phyloP scores from a whole-genome alignment of 2,797 vertebrate species.

The Coccyzus lansbergi region DNA sequence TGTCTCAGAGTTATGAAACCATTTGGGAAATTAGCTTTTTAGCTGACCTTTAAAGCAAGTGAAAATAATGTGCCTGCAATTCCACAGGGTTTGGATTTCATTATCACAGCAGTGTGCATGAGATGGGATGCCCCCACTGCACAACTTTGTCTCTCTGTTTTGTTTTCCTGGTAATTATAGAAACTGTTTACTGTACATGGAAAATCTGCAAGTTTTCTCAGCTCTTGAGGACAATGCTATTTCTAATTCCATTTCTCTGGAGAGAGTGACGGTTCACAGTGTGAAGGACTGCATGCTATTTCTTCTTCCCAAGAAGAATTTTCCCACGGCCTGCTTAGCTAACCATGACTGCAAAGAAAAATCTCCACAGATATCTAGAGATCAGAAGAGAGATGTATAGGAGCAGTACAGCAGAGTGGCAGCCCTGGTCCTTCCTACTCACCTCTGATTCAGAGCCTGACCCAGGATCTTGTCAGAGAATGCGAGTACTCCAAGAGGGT shows the following conservation, averaged over 20 bases:
- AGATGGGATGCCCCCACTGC: neutral
- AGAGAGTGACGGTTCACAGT: conserved; percentile 4
- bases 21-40: conserved; percentile 12
- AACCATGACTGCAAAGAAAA: neutral
- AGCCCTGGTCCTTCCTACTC: neutral
- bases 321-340: conserved; percentile 39
- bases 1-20: conserved; percentile 5
- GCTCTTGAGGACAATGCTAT: conserved; percentile 38
- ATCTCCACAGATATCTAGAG: neutral
- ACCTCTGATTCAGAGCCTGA: neutral
- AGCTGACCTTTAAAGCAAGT: conserved; percentile 53
- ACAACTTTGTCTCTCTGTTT: conserved; percentile 10
- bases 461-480: neutral
- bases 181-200: conserved; percentile 14
- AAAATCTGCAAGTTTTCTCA: conserved; percentile 63
- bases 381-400: neutral
- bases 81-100: conserved; percentile 40
- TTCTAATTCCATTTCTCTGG: conserved; percentile 41
- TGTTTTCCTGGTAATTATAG: conserved; percentile 45
- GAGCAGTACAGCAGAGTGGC: neutral
- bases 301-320: neutral
- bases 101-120: conserved; percentile 4
- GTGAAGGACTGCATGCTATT: neutral
- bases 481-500: neutral
- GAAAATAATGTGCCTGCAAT: conserved; percentile 3